Percentiles rank a stretch among this genome's conserved stretches.
These are phyloP conservation scores for Tarsius wallacei DNA, from an alignment of 2,797 vertebrate species.

Conservation along the genomic window DNA sequence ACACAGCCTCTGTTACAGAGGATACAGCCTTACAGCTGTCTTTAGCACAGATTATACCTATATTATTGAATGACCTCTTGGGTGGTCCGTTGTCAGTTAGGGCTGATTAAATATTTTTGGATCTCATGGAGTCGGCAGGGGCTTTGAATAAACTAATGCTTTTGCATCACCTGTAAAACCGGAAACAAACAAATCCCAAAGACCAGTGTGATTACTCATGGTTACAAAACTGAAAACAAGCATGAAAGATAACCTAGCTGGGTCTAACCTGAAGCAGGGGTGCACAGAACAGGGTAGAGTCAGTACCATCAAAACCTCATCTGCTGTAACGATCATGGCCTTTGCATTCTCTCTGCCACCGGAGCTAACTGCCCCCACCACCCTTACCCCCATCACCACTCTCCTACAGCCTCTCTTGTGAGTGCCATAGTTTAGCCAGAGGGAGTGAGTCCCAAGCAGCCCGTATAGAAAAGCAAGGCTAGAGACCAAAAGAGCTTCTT, in stretches of 20 bases:
- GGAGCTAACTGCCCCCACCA: neutral
- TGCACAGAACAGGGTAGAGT: neutral
- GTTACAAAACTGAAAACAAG: neutral
- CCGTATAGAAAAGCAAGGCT: neutral
- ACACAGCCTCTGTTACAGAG: no score
- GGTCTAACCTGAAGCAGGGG: neutral
- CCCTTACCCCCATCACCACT: fast-evolving
- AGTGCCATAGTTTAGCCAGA: neutral
- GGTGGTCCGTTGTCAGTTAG: no score
- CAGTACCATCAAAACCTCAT: neutral
- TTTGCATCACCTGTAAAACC: neutral
- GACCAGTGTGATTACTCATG: neutral
- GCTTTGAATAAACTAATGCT: neutral
- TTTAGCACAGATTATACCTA: no score
- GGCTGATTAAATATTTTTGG: no score
- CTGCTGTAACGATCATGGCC: neutral
- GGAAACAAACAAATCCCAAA: neutral
- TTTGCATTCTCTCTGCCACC: neutral
- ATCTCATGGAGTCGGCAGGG: no score
- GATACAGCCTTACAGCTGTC: no score
- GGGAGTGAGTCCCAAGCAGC: neutral
- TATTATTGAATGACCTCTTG: no score
- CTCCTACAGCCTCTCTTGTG: no score
- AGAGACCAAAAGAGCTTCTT: neutral
- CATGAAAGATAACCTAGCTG: no score